Evolutionary conservation across 2,797 vertebrate genomes (phyloP).

Genomic region (Gambusia yucatana): DNA sequence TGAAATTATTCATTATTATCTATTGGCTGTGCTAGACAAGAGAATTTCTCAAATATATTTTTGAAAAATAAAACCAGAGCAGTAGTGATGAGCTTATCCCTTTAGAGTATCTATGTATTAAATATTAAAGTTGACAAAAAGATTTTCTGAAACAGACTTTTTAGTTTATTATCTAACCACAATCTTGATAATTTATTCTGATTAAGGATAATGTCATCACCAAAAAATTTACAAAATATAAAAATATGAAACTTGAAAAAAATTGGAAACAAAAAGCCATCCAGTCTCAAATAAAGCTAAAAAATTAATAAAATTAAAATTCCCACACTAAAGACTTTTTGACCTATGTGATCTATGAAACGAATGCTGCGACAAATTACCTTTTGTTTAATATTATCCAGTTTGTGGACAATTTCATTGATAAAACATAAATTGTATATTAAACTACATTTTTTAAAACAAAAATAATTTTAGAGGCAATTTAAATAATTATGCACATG

Average conservation of each 20-base stretch:
- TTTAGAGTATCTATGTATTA: not conserved
- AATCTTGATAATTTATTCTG: not conserved
- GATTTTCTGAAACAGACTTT: not conserved
- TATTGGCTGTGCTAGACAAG: not conserved
- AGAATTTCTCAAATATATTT: not conserved
- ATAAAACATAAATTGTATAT: not conserved
- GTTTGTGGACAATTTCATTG: not conserved
- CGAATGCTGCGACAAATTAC: not conserved
- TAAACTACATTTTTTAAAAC: not conserved
- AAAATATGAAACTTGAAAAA: not conserved
- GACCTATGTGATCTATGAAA: not conserved
- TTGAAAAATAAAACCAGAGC: not conserved
- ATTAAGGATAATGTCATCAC: not conserved
- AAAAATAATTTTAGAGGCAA: not conserved
- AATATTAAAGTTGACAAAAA: not conserved
- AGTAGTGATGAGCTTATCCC: not conserved
- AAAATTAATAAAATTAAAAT: not conserved
- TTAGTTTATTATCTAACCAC: not conserved
- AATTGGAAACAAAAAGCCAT: not conserved
- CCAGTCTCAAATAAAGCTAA: too few relatives aligned
- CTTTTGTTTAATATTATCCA: not conserved
- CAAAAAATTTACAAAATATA: not conserved
- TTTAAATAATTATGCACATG: not conserved
- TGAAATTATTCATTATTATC: not conserved
- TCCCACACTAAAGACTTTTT: not conserved